Evolutionary conservation across 2,888 invertebrate genomes (phyloP).

Genomic region (Mimachlamys varia): DNA sequence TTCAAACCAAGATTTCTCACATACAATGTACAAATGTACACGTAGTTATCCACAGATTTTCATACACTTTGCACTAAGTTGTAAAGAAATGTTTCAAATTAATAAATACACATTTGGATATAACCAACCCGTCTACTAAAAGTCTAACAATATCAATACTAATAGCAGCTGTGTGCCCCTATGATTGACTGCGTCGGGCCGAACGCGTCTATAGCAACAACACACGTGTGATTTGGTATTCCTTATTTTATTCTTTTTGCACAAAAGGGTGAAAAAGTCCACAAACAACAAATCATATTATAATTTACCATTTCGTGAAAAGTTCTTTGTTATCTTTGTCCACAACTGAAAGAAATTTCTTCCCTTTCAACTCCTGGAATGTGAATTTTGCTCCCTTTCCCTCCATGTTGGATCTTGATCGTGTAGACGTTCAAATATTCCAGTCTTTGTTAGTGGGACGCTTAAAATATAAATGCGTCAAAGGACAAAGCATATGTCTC

Average conservation of each 20-base stretch:
- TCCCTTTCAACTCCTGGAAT: conserved; percentile 69
- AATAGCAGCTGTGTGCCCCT: too few species aligned
- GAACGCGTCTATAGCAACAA: neutral
- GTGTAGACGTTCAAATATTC: neutral
- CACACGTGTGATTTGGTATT: neutral
- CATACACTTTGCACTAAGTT: too few species aligned
- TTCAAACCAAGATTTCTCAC: too few species aligned
- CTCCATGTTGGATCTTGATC: conserved; percentile 46
- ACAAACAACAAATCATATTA: neutral
- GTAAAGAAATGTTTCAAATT: too few species aligned
- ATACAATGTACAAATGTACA: too few species aligned
- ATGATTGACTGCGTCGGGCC: too few species aligned
- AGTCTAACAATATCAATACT: too few species aligned
- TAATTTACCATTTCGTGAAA: conserved; percentile 73
- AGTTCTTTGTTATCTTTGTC: conserved; percentile 73
- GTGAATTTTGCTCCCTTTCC: conserved; percentile 67
- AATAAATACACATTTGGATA: too few species aligned
- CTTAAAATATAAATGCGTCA: neutral
- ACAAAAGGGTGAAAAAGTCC: neutral
- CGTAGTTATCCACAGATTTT: too few species aligned
- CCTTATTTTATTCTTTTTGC: neutral
- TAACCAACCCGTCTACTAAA: too few species aligned
- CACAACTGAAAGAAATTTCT: conserved; percentile 71
- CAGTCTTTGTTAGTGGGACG: neutral
- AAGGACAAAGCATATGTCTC: too few species aligned